These are phyloP conservation scores for Pomatostomus ruficeps DNA, from an alignment of 2,113 vertebrate genomes.

Conservation along the genomic window DNA sequence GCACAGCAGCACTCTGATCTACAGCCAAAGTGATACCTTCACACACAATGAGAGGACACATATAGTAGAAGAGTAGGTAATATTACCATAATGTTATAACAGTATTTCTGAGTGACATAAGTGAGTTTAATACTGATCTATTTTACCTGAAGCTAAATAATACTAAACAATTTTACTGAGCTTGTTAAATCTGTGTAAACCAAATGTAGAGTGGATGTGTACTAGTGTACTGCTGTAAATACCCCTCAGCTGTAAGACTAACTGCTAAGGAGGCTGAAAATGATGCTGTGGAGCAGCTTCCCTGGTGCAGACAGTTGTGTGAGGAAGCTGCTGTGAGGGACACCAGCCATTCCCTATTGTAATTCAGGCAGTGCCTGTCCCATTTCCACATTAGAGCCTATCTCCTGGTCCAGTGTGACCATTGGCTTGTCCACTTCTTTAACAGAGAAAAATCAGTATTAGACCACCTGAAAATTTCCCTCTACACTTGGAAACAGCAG, in stretches of 20 bases:
- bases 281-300: not conserved
- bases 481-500: not conserved
- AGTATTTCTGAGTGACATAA: not conserved
- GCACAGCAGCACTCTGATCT: not conserved
- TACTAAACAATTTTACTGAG: not conserved
- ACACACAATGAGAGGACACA: not conserved
- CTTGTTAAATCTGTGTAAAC: not conserved
- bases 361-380: not conserved
- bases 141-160: not conserved
- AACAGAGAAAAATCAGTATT: not conserved
- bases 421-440: not conserved
- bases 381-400: not conserved
- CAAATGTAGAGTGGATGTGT: not conserved
- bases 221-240: not conserved
- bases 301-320: not conserved
- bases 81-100: rapidly evolving
- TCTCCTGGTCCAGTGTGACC: not conserved
- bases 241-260: not conserved
- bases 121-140: not conserved
- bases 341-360: not conserved
- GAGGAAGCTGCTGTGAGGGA: not conserved
- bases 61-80: not conserved
- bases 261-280: not conserved
- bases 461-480: not conserved
- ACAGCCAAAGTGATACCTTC: not conserved